Conservation (phyloP, 1,140 invertebrate species). For the Aplysia californica region DNA sequence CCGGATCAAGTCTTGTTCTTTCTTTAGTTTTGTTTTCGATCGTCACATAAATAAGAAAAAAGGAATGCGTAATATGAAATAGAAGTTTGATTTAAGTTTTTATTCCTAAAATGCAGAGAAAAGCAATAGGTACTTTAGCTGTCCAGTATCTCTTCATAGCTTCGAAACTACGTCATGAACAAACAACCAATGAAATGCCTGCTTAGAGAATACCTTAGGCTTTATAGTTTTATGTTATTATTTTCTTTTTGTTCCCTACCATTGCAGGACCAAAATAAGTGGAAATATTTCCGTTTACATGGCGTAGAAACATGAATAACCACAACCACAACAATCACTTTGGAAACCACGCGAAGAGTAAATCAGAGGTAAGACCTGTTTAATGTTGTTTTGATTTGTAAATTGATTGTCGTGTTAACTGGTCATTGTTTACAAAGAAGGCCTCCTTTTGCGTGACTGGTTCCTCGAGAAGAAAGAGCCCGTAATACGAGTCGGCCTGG, state of each 20-base stretch:
- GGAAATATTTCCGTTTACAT: conserved; percentile 3
- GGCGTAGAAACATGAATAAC: conserved; percentile 24
- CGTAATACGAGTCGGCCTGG: too few species aligned
- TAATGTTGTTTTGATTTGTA: not conserved
- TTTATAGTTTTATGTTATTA: conserved; percentile 8
- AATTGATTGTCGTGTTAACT: not conserved
- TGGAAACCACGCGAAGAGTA: conserved; percentile 6
- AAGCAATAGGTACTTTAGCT: not conserved
- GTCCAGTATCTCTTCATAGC: not conserved
- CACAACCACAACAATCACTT: conserved; percentile 28
- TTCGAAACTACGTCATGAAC: conserved; percentile 7
- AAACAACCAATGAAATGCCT: not conserved
- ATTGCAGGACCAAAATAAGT: not conserved
- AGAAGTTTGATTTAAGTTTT: not conserved
- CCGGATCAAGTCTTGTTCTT: not conserved
- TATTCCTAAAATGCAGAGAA: not conserved
- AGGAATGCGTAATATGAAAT: not conserved
- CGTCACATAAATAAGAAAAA: not conserved
- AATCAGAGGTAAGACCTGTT: conserved; percentile 15
- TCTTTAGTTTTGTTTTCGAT: not conserved
- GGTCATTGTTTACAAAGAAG: too few species aligned
- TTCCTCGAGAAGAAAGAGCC: too few species aligned
- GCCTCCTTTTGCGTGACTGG: too few species aligned
- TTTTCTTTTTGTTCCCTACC: conserved; percentile 8
- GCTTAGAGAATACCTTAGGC: not conserved